A percentile compares a stretch with the other conserved stretches of the same genome.
These are phyloP conservation scores for Alloscopus bannaensis DNA, from an alignment of 2,888 invertebrate genomes.

Conservation along the genomic window DNA sequence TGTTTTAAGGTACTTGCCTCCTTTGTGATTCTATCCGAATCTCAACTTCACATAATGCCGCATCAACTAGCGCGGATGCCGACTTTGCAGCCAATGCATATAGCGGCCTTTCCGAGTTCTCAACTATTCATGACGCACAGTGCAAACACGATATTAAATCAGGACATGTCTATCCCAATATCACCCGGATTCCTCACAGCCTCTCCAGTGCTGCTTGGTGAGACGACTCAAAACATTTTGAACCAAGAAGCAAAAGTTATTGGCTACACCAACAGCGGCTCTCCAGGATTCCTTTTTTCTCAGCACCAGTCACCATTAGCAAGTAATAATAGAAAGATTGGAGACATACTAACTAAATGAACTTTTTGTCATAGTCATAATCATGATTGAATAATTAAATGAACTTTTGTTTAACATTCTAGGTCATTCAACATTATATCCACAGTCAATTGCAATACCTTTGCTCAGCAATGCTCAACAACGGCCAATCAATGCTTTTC, in stretches of 20 bases:
- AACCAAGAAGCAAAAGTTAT: conserved; percentile 42
- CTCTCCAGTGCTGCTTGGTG: conserved; percentile 11
- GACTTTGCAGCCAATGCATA: neutral
- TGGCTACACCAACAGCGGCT: conserved; percentile 25
- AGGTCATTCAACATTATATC: neutral
- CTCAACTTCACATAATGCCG: conserved; percentile 27
- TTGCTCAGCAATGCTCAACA: conserved; percentile 5
- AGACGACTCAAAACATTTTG: conserved; percentile 30
- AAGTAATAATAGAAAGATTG: no score
- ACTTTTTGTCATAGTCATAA: no score
- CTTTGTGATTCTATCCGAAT: conserved; percentile 41
- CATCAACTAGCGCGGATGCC: conserved; percentile 11
- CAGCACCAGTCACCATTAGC: no score
- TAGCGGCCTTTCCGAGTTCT: conserved; percentile 9
- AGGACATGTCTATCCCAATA: conserved; percentile 3
- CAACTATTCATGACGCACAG: conserved; percentile 28
- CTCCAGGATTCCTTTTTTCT: neutral
- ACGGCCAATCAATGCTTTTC: conserved; percentile 12
- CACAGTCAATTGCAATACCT: conserved; percentile 6
- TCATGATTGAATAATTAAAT: no score
- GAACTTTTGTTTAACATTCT: no score
- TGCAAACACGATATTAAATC: conserved; percentile 29
- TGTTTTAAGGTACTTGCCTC: conserved; percentile 61
- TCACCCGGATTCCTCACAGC: conserved; percentile 4
- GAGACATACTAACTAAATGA: no score